phyloP scores from a whole-genome alignment of 2,888 invertebrate species.

The Isoperla grammatica region DNA sequence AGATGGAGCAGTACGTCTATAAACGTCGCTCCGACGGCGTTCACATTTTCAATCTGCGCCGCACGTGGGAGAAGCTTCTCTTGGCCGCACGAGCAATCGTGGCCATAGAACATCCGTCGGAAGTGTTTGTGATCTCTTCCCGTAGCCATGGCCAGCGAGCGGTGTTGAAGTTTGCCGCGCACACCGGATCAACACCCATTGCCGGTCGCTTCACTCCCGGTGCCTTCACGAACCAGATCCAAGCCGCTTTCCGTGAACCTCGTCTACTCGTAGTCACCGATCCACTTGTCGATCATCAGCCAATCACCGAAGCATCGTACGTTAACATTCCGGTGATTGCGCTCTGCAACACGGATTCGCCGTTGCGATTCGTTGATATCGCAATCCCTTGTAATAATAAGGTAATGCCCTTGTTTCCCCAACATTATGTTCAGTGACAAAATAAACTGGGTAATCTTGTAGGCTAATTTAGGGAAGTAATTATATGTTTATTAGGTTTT shows the following conservation, averaged over 20 bases:
- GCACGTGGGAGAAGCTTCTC: conserved; percentile 97
- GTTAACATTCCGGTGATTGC: conserved; percentile 99
- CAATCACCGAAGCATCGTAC: conserved; percentile 97
- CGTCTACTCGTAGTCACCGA: conserved; percentile 94
- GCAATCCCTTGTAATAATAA: conserved; percentile 99
- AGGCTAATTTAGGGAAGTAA: neutral
- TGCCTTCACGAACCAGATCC: conserved; percentile 93
- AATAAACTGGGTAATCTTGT: neutral
- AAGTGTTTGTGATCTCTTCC: conserved; percentile 96
- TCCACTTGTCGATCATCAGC: conserved; percentile 90
- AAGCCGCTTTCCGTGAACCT: conserved; percentile 97
- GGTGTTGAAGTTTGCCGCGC: conserved; percentile 96
- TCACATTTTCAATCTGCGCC: conserved; percentile 91
- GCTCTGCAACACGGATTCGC: conserved; percentile 96
- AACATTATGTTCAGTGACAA: too few species aligned
- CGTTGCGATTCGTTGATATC: conserved; percentile 94
- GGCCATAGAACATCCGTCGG: conserved; percentile 95
- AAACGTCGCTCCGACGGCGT: conserved; percentile 88
- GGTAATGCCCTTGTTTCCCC: conserved; percentile 45
- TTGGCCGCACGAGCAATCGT: conserved; percentile 97
- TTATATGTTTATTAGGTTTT: neutral
- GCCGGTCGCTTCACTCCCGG: conserved; percentile 99
- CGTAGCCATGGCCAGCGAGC: conserved; percentile 94
- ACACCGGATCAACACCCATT: conserved; percentile 96
- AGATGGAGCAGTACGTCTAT: conserved; percentile 96